Evolutionary conservation across 2,113 vertebrate species (phyloP), one percentile per base, ranked within the genome.

Genomic region (Benitochromis conjunctus): DNA sequence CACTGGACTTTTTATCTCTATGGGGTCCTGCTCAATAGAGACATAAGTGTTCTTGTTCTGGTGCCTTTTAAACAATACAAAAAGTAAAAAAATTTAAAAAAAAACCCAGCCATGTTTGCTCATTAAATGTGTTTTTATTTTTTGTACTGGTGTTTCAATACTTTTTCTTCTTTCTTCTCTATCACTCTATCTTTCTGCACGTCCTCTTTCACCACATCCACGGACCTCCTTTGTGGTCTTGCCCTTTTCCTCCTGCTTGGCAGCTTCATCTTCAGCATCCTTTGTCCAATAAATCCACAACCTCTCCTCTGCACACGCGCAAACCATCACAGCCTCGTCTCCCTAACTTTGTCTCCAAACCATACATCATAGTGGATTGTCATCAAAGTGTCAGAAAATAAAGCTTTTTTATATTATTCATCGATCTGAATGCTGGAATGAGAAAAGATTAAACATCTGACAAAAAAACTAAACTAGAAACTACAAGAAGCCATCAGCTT

Each of bases 391-490:
- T 64, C 18, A 18, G 18, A n/a, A 64, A 38, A 64, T 64, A 64
- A 64, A 64, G 34, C 0, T 1, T 62, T 62, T 29, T 31, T 60
- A 62, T 62, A 38, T 64, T 64, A 64, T 64, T 64, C 4, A 11
- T 38, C 34, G 1, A 64, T 38, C n/a, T 0, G 60, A 64, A 64
- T 64, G 60, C 10, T n/a, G 34, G 19, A 64, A 64, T 64, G n/a
- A 21, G 34, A 38, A 64, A 21, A 64, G 60, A 38, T 38, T 3
- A 9, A n/a, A 38, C 12, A n/a, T 64, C 31, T 64, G 31, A 64
- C 36, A 3, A 0, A 0, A 9, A 10, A 13, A 7, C 34, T 34
- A 6, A 6, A 34, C 34, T 34, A 34, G 34, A 34, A 34, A 34
- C 34, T 34, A 34, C 34, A 34, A 34, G 34, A 34, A 34, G 34